Percentiles rank a stretch among this genome's conserved stretches.
Conservation (phyloP, 2,888 invertebrate genomes). For the Rotaria macrura region DNA sequence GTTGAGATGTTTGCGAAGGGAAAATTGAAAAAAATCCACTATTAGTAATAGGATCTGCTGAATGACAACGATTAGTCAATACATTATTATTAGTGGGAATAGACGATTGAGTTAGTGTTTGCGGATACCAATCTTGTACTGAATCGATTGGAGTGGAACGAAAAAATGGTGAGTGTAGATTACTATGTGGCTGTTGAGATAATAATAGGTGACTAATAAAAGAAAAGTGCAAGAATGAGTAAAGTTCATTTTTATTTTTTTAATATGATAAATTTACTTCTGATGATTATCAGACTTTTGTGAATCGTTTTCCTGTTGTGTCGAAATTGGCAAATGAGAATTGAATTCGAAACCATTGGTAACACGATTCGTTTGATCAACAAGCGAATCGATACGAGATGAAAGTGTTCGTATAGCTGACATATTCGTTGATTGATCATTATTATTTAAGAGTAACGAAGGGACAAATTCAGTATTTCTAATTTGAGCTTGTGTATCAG, state of each 20-base stretch:
- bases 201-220: neutral
- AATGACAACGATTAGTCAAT: neutral
- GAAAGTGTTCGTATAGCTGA: neutral
- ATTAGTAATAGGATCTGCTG: neutral
- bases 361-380: neutral
- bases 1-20: neutral
- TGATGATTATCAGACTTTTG: neutral
- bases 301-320: neutral
- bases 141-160: neutral
- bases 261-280: neutral
- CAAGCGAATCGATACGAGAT: constrained; percentile 9
- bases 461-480: neutral
- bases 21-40: neutral
- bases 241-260: too few relatives aligned
- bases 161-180: neutral
- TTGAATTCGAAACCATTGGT: neutral
- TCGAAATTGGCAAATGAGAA: neutral
- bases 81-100: neutral
- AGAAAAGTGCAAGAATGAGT: too few relatives aligned
- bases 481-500: neutral
- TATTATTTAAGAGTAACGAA: neutral
- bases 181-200: neutral
- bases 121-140: neutral
- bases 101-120: neutral
- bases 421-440: neutral